Conservation (phyloP, 2,888 invertebrate species). For the Zaprionus obscuricornis region DNA sequence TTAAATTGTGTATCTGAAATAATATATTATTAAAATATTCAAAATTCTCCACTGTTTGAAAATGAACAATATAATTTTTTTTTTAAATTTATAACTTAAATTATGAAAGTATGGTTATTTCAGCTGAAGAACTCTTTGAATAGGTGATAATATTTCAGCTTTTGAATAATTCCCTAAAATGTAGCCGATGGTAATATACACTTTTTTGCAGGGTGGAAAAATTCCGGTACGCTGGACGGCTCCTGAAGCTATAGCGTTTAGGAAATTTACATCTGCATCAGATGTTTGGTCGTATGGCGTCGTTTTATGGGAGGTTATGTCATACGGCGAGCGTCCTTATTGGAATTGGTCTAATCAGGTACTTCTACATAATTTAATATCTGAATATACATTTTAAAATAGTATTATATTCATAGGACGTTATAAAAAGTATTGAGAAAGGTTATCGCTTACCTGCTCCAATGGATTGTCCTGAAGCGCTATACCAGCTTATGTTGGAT, state of each 20-base stretch:
- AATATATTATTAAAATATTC: no score
- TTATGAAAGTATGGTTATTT: no score
- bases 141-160: no score
- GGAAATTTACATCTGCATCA: constrained; percentile 99
- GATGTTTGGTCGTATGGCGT: constrained; percentile 99
- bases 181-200: no score
- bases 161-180: no score
- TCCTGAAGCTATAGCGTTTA: constrained; percentile 98
- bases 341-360: constrained; percentile 97
- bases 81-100: no score
- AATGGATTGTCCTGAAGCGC: constrained; percentile 99
- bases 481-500: constrained; percentile 98
- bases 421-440: constrained; percentile 99
- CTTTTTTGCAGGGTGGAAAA: constrained; percentile 91
- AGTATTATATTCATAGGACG: constrained; percentile 87
- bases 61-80: no score
- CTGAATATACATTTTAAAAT: neutral
- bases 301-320: constrained; percentile 99
- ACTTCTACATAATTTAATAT: constrained; percentile 1
- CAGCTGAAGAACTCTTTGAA: no score
- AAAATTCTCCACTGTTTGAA: no score
- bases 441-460: constrained; percentile 97
- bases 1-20: no score
- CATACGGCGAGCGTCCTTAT: constrained; percentile 99
- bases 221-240: constrained; percentile 99